A percentile compares a stretch with the other conserved stretches of the same genome.
Conservation (phyloP, 2,113 vertebrate genomes). For the Cichladusa arquata region DNA sequence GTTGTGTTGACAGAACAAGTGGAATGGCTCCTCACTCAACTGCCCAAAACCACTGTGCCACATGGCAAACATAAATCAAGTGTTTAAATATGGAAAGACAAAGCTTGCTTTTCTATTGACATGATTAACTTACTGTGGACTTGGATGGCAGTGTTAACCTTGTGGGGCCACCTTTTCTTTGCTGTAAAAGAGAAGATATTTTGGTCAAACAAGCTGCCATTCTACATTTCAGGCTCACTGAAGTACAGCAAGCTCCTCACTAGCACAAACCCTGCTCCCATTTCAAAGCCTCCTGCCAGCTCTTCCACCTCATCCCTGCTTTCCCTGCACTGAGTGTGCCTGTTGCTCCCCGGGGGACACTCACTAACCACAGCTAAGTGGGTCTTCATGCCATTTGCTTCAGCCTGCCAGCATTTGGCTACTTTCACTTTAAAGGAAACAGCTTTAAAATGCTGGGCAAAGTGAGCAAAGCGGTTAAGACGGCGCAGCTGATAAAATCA, state of each 20-base stretch:
- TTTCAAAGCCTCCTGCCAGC: slow-evolving; percentile 6
- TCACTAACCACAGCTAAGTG: neutral
- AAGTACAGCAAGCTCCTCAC: neutral
- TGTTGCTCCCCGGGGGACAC: neutral
- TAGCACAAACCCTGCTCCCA: neutral
- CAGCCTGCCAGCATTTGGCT: neutral
- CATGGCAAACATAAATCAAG: neutral
- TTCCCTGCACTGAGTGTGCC: neutral
- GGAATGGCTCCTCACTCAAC: neutral
- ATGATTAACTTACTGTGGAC: slow-evolving; percentile 88
- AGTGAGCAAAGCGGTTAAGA: neutral
- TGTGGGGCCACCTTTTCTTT: slow-evolving; percentile 98
- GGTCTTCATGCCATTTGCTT: neutral
- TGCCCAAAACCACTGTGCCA: neutral
- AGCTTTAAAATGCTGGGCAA: neutral
- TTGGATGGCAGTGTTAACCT: slow-evolving; percentile 97
- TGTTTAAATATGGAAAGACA: slow-evolving; percentile 11
- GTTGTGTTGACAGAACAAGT: neutral
- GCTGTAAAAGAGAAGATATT: slow-evolving; percentile 75
- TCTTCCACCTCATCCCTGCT: neutral
- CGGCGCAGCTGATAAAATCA: neutral
- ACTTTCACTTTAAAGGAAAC: slow-evolving; percentile 7
- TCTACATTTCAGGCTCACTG: neutral
- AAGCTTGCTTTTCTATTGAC: slow-evolving; percentile 7
- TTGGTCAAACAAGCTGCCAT: neutral